Evolutionary conservation across 2,797 vertebrate genomes (phyloP).

Genomic region (Helarctos malayanus): DNA sequence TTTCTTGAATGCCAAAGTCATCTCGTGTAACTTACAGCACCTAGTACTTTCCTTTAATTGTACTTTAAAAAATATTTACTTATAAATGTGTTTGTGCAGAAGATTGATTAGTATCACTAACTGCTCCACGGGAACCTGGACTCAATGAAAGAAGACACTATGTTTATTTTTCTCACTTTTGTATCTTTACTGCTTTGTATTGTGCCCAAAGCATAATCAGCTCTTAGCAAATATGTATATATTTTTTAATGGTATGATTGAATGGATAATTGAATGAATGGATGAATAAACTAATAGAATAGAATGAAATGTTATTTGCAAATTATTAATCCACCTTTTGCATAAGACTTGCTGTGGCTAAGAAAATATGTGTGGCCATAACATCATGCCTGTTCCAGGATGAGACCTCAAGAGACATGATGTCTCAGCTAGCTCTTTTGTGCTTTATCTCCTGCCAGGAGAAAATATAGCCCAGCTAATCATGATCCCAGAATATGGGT

Average conservation of each 20-base stretch:
- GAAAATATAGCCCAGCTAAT: background rate
- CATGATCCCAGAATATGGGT: background rate
- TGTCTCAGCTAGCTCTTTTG: background rate
- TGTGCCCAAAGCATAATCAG: background rate
- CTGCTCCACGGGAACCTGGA: background rate
- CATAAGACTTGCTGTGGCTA: background rate
- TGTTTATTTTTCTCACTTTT: background rate
- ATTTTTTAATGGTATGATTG: background rate
- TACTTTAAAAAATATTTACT: background rate
- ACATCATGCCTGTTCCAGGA: background rate
- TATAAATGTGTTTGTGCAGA: background rate
- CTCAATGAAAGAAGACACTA: background rate
- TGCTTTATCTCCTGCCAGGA: background rate
- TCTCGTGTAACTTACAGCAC: background rate
- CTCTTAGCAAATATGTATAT: background rate
- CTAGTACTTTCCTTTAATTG: background rate
- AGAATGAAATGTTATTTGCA: background rate
- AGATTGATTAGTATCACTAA: background rate
- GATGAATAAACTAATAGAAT: background rate
- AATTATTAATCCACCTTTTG: background rate
- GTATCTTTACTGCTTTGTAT: background rate
- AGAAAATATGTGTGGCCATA: background rate
- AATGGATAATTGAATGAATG: background rate
- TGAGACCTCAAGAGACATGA: fast-evolving
- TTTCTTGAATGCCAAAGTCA: background rate